Conservation (phyloP, 2,888 invertebrate genomes). For the Drosophila heteroneura region DNA sequence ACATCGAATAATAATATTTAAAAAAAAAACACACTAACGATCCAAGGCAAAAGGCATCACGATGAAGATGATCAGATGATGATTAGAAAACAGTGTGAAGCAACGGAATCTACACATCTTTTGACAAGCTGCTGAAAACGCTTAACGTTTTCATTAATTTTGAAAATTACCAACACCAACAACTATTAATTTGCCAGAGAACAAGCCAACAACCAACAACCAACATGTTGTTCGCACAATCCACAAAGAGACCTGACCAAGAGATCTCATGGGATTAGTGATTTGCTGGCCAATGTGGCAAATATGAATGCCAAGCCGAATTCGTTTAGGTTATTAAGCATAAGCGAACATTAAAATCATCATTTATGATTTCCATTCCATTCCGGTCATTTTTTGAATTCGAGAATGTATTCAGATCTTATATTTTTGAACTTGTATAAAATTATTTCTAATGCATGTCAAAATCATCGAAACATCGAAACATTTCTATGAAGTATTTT, state of each 20-base stretch:
- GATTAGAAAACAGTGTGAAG: conserved; percentile 6
- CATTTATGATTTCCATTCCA: conserved; percentile 56
- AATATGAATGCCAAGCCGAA: conserved; percentile 68
- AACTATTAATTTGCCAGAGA: conserved; percentile 30
- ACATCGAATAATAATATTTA: not conserved
- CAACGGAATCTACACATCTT: conserved; percentile 16
- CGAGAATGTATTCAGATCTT: not conserved
- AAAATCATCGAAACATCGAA: not conserved
- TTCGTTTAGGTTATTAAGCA: conserved; percentile 71
- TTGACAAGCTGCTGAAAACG: conserved; percentile 61
- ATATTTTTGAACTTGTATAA: not conserved
- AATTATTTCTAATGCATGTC: not conserved
- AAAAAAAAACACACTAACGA: not conserved
- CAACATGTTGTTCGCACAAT: not conserved
- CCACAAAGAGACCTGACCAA: conserved; percentile 19
- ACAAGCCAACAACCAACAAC: not conserved
- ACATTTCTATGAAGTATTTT: not conserved
- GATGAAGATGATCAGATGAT: conserved; percentile 17
- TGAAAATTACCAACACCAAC: conserved; percentile 32
- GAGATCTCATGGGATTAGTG: not conserved
- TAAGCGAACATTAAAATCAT: conserved; percentile 64
- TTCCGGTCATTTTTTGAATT: not conserved
- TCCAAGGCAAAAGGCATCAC: conserved; percentile 53
- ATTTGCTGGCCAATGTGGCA: conserved; percentile 4
- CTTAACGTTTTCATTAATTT: conserved; percentile 72